Evolutionary conservation across 2,113 vertebrate genomes (phyloP).

Genomic region (Hemicordylus capensis): DNA sequence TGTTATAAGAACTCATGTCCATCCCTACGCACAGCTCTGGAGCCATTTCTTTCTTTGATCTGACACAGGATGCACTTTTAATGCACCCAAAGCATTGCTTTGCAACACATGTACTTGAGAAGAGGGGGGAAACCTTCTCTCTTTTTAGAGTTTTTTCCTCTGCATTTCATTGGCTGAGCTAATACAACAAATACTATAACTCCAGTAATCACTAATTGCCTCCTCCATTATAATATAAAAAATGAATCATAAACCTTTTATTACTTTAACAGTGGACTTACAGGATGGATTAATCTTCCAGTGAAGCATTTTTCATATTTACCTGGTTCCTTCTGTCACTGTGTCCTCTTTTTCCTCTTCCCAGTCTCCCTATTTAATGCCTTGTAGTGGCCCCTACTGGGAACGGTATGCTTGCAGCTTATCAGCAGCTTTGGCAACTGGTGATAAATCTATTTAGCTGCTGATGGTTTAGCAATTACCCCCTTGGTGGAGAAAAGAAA

Average conservation of each 20-base stretch:
- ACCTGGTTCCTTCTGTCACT: constrained; percentile 65
- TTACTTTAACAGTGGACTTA: constrained; percentile 71
- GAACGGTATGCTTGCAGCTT: constrained; percentile 59
- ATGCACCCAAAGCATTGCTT: constrained; percentile 52
- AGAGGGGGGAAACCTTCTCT: constrained; percentile 20
- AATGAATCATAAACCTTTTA: constrained; percentile 81
- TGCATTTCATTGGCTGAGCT: constrained; percentile 76
- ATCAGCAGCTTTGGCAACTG: constrained; percentile 63
- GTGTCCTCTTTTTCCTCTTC: constrained; percentile 53
- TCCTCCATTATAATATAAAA: constrained; percentile 78
- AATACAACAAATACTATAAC: constrained; percentile 81
- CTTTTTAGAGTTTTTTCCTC: constrained; percentile 53
- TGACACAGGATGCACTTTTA: constrained; percentile 35
- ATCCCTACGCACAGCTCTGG: not conserved
- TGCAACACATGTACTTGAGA: constrained; percentile 44
- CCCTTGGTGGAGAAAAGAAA: constrained; percentile 50
- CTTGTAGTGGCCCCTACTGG: constrained; percentile 66
- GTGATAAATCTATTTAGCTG: constrained; percentile 70
- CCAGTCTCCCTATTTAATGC: constrained; percentile 59
- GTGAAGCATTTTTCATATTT: constrained; percentile 69
- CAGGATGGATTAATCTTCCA: constrained; percentile 74
- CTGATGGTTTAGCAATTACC: constrained; percentile 64
- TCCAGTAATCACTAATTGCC: constrained; percentile 80
- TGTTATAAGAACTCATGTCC: not conserved
- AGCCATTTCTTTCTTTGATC: constrained; percentile 23